Base-by-base conservation (phyloP, 2,797 vertebrate species). In the Neostethus bicornis region DNA sequence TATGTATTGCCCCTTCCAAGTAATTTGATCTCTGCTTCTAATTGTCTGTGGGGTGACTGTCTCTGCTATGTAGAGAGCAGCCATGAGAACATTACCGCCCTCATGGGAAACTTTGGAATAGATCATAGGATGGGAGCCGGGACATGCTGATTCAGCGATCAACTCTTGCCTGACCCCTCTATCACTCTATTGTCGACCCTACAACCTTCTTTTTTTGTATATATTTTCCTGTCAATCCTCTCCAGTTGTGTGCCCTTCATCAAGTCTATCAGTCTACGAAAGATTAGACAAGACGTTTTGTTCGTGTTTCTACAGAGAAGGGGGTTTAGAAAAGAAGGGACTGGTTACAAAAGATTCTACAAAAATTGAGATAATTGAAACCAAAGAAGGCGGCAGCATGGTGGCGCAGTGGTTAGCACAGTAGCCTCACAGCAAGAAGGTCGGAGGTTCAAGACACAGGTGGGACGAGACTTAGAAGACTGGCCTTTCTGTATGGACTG, bases 141-240 rank as follows among this genome's bases (percentile, higher is more conserved):
- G 56, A 77, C 57, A 61, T 61, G 77, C 84, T 87, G 82, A 86
- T 57, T 85, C 85, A 89, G 85, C 84, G 70, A 31, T 64, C 54
- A 48, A 51, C 19, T 31, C 57, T 65, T 72, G 73, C 72, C 45
- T 46, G 58, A 51, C 37, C 24, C 42, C 37, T 26, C 11, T 11
- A 13, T 16, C 12, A 57, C 38, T 25, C 17, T 1, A n/a, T 14
- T 25, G 11, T 34, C 37, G 56, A 55, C 61, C 47, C 28, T 21
- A 13, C 32, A 4, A 1, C 51, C 23, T 11, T 32, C 43, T 73
- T 53, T 6, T 17, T 13, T 73, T 66, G 67, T 26, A 70, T 70
- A 81, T 68, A 82, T 84, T 65, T 47, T 26, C 61, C 35, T 61
- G 61, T 81, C 56, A 56, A 23, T 69, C 35, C 51, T 67, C 62